Evolutionary conservation across 1,140 invertebrate species (phyloP).

Genomic region (Drosophila repletoides): DNA sequence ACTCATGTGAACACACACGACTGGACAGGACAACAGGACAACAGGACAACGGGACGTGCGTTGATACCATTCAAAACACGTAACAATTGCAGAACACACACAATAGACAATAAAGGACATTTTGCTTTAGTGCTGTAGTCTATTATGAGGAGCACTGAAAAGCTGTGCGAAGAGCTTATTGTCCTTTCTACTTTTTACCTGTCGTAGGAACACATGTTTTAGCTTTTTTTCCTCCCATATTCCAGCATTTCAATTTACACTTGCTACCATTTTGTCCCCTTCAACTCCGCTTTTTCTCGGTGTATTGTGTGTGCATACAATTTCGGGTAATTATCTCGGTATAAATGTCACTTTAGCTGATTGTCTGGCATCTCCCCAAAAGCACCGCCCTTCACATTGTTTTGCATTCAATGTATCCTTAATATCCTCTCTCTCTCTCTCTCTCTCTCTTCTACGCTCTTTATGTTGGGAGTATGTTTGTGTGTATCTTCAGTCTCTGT

Average conservation of each 20-base stretch:
- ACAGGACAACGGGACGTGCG: constrained; percentile 16
- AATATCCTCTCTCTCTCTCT: background rate
- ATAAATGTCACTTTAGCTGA: constrained; percentile 70
- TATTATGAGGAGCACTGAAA: constrained; percentile 9
- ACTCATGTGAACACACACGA: background rate
- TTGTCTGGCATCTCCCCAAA: constrained; percentile 46
- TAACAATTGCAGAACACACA: constrained; percentile 32
- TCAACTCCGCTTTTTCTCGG: background rate
- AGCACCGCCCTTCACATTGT: background rate
- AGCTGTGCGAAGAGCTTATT: constrained; percentile 8
- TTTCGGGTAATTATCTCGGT: constrained; percentile 62
- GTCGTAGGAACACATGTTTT: constrained; percentile 2
- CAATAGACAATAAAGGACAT: constrained; percentile 29
- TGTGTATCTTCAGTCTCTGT: constrained; percentile 20
- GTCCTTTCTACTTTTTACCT: constrained; percentile 11
- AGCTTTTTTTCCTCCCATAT: background rate
- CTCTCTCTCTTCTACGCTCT: background rate
- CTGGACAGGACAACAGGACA: constrained; percentile 7
- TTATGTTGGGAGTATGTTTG: background rate
- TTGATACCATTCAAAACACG: constrained; percentile 52
- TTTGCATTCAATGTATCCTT: background rate
- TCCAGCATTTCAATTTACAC: constrained; percentile 25
- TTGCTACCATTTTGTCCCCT: background rate
- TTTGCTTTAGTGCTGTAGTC: constrained; percentile 7
- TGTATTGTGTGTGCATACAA: constrained; percentile 31